Percentiles rank a stretch among this genome's conserved stretches.
These are phyloP conservation scores for Tetragnatha versicolor DNA, from an alignment of 1,140 invertebrate species.

Conservation along the genomic window DNA sequence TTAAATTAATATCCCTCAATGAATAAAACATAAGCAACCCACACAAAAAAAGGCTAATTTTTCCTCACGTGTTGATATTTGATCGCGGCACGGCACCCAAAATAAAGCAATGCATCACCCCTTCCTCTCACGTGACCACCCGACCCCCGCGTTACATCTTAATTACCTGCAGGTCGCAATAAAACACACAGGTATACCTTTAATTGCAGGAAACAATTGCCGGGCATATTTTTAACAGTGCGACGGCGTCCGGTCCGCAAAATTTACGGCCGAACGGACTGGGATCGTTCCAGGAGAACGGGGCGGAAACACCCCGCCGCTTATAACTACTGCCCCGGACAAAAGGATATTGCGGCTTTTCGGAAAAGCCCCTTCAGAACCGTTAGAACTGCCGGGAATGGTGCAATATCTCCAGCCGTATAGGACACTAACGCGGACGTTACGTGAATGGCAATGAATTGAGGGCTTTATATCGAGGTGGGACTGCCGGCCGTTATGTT, in stretches of 20 bases:
- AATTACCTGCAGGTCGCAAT: too few relatives aligned
- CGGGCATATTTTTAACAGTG: conserved; percentile 12
- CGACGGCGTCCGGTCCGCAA: neutral
- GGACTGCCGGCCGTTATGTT: conserved; percentile 1
- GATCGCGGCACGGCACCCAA: too few relatives aligned
- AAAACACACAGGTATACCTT: too few relatives aligned
- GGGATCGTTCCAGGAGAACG: conserved; percentile 14
- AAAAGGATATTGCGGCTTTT: conserved; percentile 36
- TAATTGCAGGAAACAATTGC: too few relatives aligned
- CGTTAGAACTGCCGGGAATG: conserved; percentile 12
- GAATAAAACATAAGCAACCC: too few relatives aligned
- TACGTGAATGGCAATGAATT: conserved; percentile 37
- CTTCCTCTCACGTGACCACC: too few relatives aligned
- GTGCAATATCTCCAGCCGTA: neutral
- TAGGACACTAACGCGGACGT: neutral
- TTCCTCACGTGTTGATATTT: too few relatives aligned
- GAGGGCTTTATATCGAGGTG: neutral
- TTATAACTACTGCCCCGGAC: neutral
- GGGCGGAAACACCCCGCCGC: conserved; percentile 12
- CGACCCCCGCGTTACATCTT: too few relatives aligned
- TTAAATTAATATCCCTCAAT: too few relatives aligned
- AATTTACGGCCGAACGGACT: conserved; percentile 18
- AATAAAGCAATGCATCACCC: too few relatives aligned
- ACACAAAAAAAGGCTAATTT: too few relatives aligned
- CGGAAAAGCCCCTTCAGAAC: conserved; percentile 9